Base-by-base conservation (phyloP, 2,888 invertebrate species). In the Apotomis betuletana region DNA sequence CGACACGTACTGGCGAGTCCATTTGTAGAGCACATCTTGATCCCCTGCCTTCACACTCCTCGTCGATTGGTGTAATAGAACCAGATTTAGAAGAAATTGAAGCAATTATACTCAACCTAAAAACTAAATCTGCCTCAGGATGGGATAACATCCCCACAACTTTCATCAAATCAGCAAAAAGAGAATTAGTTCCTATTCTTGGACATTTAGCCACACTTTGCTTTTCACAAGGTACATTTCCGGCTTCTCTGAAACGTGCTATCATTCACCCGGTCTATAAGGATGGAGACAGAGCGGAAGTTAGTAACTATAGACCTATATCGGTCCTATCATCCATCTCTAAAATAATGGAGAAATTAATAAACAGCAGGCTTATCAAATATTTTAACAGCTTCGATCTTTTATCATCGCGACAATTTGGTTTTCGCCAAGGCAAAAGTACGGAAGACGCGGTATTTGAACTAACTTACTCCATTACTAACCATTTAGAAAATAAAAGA, bases 371-470 rank as follows among this genome's bases (percentile, higher is more conserved):
- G 12, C 4, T 59, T 5, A 41, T 59, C 4, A 59, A 59, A 12
- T 59, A 38, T n/a, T 6, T 59, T 4, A 59, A 59, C 27, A 59
- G 13, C 12, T 54, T 54, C 13, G 54, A 54, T 41, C 38, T 59
- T 38, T 41, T 59, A n/a, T 59, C 58, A n/a, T n/a, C 10, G 38
- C 10, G 58, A 59, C 58, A 59, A 41, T 59, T 59, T 59, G 58
- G 58, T n/a, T 59, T 59, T 59, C 58, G 58, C 12, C 38, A 41
- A 41, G 58, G 38, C 4, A 59, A 41, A 59, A 59, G 58, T 41
- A 59, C 58, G 12, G 58, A 44, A 15, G 15, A 15, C 15, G 15
- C 15, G 15, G 15, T 15, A 15, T 15, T 15, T 15, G 15, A 15
- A 15, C 15, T 15, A 15, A 15, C 15, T 15, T 0, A 15, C 15